Conservation (phyloP, 2,113 vertebrate species). For the Panthera uncia region DNA sequence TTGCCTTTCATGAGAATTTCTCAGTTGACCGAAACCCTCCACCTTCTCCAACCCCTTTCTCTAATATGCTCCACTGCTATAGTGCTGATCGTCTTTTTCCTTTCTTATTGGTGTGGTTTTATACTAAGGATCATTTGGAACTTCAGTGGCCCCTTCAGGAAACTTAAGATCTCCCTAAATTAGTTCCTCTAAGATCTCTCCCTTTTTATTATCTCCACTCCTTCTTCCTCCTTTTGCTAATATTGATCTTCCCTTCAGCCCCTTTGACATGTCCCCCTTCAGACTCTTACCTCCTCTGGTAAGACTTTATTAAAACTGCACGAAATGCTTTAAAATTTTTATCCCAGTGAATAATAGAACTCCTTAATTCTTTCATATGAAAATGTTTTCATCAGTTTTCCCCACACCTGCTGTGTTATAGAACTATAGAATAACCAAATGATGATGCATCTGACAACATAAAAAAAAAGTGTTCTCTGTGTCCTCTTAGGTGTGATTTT, state of each 20-base stretch:
- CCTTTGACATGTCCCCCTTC: not conserved
- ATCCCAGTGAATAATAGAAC: not conserved
- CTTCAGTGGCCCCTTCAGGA: not conserved
- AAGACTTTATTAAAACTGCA: not conserved
- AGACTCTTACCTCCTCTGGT: not conserved
- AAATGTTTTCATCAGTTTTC: not conserved
- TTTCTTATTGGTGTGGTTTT: not conserved
- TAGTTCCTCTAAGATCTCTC: not conserved
- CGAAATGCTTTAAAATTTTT: not conserved
- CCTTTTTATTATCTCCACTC: not conserved
- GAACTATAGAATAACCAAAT: not conserved
- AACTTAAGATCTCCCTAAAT: not conserved
- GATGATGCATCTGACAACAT: not conserved
- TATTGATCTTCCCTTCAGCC: not conserved
- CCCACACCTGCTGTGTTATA: not conserved
- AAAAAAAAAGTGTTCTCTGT: not conserved
- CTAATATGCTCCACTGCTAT: not conserved
- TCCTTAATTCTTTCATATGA: not conserved
- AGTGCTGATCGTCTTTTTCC: not conserved
- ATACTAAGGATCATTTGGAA: not conserved
- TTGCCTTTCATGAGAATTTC: not conserved
- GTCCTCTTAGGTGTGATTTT: not conserved
- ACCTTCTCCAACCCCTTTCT: not conserved
- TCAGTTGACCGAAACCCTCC: not conserved
- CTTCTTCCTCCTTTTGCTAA: not conserved